These are phyloP conservation scores for Melipona quadrifasciata DNA, from an alignment of 1,140 invertebrate genomes.

Conservation along the genomic window DNA sequence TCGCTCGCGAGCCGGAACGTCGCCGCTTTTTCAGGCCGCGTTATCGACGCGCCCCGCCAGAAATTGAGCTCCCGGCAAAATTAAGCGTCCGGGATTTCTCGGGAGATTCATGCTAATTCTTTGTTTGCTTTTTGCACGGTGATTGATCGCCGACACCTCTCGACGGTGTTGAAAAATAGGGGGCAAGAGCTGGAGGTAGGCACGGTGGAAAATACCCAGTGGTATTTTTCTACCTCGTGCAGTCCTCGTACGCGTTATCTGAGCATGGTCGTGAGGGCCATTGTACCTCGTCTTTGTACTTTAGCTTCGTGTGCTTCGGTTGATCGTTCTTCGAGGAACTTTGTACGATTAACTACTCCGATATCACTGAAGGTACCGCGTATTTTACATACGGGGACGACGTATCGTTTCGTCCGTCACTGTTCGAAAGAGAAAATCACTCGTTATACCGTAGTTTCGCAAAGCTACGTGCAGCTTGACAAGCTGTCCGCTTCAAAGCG, in stretches of 20 bases:
- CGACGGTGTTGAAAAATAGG: background rate
- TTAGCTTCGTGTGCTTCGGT: background rate
- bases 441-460: background rate
- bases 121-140: constrained; percentile 2
- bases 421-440: background rate
- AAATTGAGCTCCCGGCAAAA: background rate
- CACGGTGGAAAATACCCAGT: background rate
- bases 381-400: background rate
- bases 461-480: background rate
- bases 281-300: background rate
- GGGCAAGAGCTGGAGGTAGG: background rate
- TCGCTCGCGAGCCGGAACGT: constrained; percentile 4
- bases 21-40: background rate
- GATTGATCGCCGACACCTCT: constrained; percentile 5
- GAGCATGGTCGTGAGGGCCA: background rate
- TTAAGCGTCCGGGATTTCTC: constrained; percentile 6
- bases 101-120: constrained; percentile 12
- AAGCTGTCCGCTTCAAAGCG: background rate
- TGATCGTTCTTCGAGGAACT: background rate
- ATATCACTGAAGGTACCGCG: background rate
- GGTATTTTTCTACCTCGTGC: background rate
- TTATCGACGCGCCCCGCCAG: background rate
- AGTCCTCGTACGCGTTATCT: background rate
- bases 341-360: background rate
- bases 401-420: background rate